Evolutionary conservation across 2,113 vertebrate genomes (phyloP).

Genomic region (Tiliqua scincoides): DNA sequence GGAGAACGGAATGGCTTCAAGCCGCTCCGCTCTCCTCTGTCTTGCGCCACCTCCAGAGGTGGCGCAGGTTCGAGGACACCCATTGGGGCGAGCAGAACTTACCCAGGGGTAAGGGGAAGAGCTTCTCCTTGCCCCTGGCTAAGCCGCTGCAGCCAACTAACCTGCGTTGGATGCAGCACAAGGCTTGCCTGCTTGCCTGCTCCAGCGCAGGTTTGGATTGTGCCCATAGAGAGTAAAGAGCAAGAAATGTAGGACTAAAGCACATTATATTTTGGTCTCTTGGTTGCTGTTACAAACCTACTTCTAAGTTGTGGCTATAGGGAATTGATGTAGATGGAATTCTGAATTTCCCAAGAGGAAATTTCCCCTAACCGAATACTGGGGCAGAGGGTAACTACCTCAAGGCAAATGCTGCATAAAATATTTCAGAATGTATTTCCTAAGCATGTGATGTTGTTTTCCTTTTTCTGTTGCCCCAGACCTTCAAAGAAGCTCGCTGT

Average conservation of each 20-base stretch:
- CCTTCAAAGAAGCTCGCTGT: slow-evolving; percentile 61
- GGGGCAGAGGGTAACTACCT: not conserved
- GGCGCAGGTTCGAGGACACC: too few species aligned
- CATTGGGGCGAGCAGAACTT: too few species aligned
- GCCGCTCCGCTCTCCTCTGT: too few species aligned
- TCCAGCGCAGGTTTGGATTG: too few species aligned
- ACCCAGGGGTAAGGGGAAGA: too few species aligned
- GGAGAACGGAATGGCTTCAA: too few species aligned
- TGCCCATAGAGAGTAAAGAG: not conserved
- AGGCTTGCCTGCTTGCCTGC: too few species aligned
- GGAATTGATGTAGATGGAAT: not conserved
- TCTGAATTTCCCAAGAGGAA: not conserved
- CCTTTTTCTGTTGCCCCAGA: slow-evolving; percentile 37
- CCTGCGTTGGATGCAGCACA: too few species aligned
- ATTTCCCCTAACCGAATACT: too few species aligned
- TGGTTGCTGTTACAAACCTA: not conserved
- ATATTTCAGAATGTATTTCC: not conserved
- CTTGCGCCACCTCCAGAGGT: too few species aligned
- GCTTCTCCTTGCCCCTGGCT: too few species aligned
- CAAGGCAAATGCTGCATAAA: not conserved
- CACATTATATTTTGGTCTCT: not conserved
- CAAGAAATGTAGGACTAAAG: not conserved
- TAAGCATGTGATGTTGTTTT: not conserved
- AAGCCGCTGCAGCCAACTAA: too few species aligned
- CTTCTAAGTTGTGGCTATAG: not conserved